These are phyloP conservation scores for Mycteria americana DNA, from an alignment of 2,797 vertebrate species.

Conservation along the genomic window DNA sequence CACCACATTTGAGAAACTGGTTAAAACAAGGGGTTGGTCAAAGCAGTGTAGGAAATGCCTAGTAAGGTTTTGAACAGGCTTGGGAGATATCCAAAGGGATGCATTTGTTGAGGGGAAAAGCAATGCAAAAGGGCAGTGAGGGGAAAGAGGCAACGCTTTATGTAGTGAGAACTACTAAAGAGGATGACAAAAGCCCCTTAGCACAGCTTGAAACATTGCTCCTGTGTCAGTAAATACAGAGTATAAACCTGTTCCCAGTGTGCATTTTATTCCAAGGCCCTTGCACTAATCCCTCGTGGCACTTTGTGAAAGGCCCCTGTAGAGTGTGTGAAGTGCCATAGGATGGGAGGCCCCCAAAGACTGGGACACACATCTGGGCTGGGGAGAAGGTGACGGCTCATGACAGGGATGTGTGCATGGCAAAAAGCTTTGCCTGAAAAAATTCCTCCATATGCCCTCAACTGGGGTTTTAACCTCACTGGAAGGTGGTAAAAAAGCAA, in stretches of 20 bases:
- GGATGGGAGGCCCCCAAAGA: neutral
- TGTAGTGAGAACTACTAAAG: neutral
- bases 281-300: neutral
- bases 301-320: neutral
- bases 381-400: neutral
- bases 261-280: conserved; percentile 13
- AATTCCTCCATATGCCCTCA: neutral
- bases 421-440: neutral
- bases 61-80: neutral
- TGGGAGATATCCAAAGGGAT: neutral
- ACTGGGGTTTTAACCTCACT: neutral
- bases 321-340: accelerated
- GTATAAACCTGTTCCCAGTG: neutral
- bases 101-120: neutral
- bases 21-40: neutral
- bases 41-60: neutral
- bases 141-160: neutral
- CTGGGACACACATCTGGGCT: neutral
- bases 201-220: conserved; percentile 18
- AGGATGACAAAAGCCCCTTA: neutral
- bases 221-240: neutral
- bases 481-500: neutral
- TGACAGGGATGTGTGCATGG: neutral
- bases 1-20: neutral
- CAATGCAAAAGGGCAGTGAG: neutral